These are phyloP conservation scores for Pocillopora meandrina DNA, from an alignment of 92 coral and sea anemone genomes.

Conservation along the genomic window DNA sequence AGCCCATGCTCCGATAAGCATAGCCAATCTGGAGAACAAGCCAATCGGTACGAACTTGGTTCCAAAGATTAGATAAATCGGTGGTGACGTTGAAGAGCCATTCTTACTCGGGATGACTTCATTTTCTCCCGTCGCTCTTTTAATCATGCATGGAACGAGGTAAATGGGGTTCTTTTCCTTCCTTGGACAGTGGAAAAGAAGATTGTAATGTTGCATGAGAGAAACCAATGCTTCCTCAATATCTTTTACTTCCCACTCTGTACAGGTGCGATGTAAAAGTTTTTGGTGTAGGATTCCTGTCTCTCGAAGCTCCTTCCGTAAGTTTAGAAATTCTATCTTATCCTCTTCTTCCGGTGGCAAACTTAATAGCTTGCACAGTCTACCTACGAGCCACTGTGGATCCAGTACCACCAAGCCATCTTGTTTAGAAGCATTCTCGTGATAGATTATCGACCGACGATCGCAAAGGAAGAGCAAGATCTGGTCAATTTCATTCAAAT, in stretches of 20 bases:
- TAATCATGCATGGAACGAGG: slow-evolving; percentile 34
- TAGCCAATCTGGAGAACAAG: slow-evolving; percentile 23
- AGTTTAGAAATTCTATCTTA: slow-evolving; percentile 1
- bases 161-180: slow-evolving; percentile 1
- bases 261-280: slow-evolving; percentile 8
- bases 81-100: background rate
- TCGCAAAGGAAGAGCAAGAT: slow-evolving; percentile 28
- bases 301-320: slow-evolving; percentile 15
- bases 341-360: slow-evolving; percentile 9
- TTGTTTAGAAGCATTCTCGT: background rate
- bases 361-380: slow-evolving; percentile 12
- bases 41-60: slow-evolving; percentile 30
- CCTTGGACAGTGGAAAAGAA: slow-evolving; percentile 3
- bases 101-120: background rate
- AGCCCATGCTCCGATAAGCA: slow-evolving; percentile 18
- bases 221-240: slow-evolving; percentile 17
- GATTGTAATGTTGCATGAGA: slow-evolving; percentile 25
- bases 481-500: slow-evolving; percentile 1
- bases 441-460: slow-evolving; percentile 22
- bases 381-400: slow-evolving; percentile 29
- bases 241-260: background rate
- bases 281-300: slow-evolving; percentile 22
- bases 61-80: slow-evolving; percentile 29
- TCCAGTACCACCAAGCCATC: slow-evolving; percentile 34
- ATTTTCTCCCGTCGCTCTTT: background rate